Evolutionary conservation across 2,797 vertebrate species (phyloP).

Genomic region (Amniataba percoides): DNA sequence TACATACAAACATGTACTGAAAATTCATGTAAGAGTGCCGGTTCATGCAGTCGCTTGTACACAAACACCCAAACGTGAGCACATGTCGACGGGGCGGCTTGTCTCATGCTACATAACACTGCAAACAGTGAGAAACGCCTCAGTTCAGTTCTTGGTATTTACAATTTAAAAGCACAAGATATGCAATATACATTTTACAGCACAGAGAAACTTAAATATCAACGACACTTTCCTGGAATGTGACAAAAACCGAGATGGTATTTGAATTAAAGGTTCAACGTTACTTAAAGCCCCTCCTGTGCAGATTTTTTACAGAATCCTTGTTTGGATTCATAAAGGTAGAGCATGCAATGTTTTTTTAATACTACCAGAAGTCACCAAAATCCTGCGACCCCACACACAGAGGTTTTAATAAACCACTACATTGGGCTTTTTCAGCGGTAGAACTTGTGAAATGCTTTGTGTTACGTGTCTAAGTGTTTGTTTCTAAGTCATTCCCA

Average conservation of each 20-base stretch:
- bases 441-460: not conserved
- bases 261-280: not conserved
- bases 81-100: conserved; percentile 12
- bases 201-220: conserved; percentile 32
- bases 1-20: conserved; percentile 25
- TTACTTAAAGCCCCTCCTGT: conserved; percentile 1
- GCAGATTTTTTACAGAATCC: not conserved
- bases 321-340: not conserved
- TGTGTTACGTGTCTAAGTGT: not conserved
- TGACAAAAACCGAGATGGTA: not conserved
- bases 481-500: not conserved
- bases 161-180: conserved; percentile 52
- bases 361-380: not conserved
- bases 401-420: not conserved
- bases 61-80: conserved; percentile 10
- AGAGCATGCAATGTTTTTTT: not conserved
- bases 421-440: not conserved
- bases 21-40: conserved; percentile 3
- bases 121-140: conserved; percentile 23
- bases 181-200: conserved; percentile 36
- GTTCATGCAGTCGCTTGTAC: conserved; percentile 26
- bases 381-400: not conserved
- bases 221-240: conserved; percentile 17
- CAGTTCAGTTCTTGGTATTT: conserved; percentile 47
- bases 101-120: conserved; percentile 60